Evolutionary conservation across 2,113 vertebrate species (phyloP), one percentile per base, ranked within the genome.

Genomic region (Amphiprion percula): DNA sequence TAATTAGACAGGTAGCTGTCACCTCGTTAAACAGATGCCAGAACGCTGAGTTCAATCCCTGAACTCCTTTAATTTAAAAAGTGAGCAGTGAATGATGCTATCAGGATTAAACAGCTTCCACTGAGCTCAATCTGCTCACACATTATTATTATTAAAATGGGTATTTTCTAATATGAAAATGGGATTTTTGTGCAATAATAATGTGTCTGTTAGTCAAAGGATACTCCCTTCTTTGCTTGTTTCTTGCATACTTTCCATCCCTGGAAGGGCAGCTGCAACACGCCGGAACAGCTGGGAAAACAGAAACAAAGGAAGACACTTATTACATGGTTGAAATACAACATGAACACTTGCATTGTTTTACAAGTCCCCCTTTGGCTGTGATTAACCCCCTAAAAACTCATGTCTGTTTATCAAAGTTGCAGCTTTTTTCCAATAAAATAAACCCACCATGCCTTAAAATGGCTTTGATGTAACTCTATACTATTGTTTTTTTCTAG

Each of bases 141-240:
- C 39, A 41, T 10, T 3, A 14, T 58, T 41, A 50, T 21, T 59
- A 44, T 39, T 23, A 19, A 54, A 49, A 67, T 16, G 14, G 8
- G 5, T 12, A 28, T 58, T 28, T 19, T 21, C 23, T 44, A n/a
- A 19, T n/a, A 68, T 26, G 44, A 64, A 74, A 47, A n/a, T 11
- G 28, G 3, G 10, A 33, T 63, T 62, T 28, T 46, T 28, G 33
- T 50, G 53, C 23, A 3, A 19, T 8, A 16, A 59, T 33, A 59
- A 50, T 47, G 23, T 67, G 63, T 54, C 59, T 63, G 24, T 28
- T 28, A 59, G 10, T 81, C 5, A 95, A 97, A 97, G 96, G 97
- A 98, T 98, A 98, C 97, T 98, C 54, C 96, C 97, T 91, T 97
- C 96, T 96, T 97, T 97, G 94, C 95, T 96, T 12, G 96, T 94